Conservation (phyloP, 2,888 invertebrate species). For the Cybosia mesomella region DNA sequence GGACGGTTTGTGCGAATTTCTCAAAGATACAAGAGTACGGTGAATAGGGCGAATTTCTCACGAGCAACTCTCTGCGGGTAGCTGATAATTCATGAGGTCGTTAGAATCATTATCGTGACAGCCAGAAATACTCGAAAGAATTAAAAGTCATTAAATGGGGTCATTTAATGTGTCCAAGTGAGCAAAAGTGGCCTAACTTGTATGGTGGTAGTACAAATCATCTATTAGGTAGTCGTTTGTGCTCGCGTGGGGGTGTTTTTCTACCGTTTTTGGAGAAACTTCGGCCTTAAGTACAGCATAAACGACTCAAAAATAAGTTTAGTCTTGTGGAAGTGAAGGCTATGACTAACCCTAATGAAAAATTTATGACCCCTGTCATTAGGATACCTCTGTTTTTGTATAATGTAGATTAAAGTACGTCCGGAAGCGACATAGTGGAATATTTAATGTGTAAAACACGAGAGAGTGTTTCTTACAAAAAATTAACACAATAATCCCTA, state of each 20-base stretch:
- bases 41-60: conserved; percentile 14
- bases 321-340: no score
- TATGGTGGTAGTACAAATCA: neutral
- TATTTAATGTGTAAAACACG: no score
- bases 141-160: conserved; percentile 20
- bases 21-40: conserved; percentile 21
- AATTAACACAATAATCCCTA: no score
- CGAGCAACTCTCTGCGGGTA: neutral
- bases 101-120: conserved; percentile 14
- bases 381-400: no score
- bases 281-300: no score
- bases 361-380: no score
- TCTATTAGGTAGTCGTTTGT: neutral
- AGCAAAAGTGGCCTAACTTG: neutral
- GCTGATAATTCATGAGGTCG: conserved; percentile 18
- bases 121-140: conserved; percentile 12
- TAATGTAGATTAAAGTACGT: no score
- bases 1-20: conserved; percentile 17
- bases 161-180: neutral
- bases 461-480: no score
- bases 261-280: neutral
- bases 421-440: no score
- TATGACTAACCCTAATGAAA: no score
- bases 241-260: neutral
- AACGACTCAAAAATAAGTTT: no score